Conservation (phyloP, 2,888 invertebrate genomes). For the Leucania comma region DNA sequence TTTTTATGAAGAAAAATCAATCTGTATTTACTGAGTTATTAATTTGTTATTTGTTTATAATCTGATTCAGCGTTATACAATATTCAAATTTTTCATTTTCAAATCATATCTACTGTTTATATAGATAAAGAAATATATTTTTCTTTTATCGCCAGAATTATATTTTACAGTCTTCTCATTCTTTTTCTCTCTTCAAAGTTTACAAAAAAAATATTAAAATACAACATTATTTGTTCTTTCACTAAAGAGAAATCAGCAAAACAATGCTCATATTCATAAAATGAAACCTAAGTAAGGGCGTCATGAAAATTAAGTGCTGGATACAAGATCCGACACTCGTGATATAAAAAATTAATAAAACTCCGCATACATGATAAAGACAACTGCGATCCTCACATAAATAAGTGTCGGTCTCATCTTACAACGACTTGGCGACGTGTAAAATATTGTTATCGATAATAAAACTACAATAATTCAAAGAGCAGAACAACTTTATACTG, state of each 20-base stretch:
- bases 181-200: not conserved
- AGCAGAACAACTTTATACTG: conserved; percentile 78
- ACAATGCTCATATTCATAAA: conserved; percentile 59
- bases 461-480: conserved; percentile 83
- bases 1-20: not conserved
- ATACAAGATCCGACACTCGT: conserved; percentile 70
- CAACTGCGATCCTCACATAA: conserved; percentile 78
- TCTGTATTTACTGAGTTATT: not conserved
- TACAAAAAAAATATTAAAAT: not conserved
- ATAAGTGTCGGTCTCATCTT: conserved; percentile 80
- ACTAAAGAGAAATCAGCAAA: conserved; percentile 39
- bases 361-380: conserved; percentile 75
- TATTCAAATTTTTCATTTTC: not conserved
- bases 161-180: too few species aligned
- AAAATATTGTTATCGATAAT: conserved; percentile 88
- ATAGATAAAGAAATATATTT: too few species aligned
- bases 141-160: not conserved
- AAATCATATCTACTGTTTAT: not conserved
- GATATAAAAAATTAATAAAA: conserved; percentile 72
- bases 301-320: conserved; percentile 71
- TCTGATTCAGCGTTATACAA: not conserved
- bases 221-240: not conserved
- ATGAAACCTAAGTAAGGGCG: conserved; percentile 60
- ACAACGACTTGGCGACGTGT: conserved; percentile 86
- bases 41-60: not conserved